A percentile compares a stretch with the other conserved stretches of the same genome.
These are phyloP conservation scores for Stenodera caucasica DNA, from an alignment of 2,888 invertebrate species.

Conservation along the genomic window DNA sequence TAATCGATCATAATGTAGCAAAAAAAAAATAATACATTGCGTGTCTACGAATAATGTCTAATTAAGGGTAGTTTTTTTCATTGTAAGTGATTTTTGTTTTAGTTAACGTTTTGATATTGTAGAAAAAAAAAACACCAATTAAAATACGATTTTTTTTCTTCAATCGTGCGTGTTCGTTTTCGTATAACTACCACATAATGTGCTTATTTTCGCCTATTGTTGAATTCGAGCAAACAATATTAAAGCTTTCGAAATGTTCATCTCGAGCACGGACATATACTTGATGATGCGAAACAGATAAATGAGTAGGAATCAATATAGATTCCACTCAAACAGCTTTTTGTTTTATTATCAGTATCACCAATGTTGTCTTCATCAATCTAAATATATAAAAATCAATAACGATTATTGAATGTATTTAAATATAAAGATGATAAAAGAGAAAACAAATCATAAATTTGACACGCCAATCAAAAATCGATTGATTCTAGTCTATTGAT, in stretches of 20 bases:
- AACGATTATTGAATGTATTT: neutral
- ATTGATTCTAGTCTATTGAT: too few relatives aligned
- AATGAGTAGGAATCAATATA: neutral
- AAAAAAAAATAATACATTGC: neutral
- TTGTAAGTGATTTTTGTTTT: neutral
- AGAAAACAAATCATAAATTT: too few relatives aligned
- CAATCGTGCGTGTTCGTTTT: neutral
- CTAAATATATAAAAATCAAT: neutral
- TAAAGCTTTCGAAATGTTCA: neutral
- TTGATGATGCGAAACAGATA: constrained; percentile 4
- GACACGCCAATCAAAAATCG: too few relatives aligned
- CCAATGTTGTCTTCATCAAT: neutral
- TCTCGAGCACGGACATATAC: neutral
- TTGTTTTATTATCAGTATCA: constrained; percentile 2
- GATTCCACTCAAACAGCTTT: neutral
- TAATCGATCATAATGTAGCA: neutral
- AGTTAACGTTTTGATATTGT: neutral
- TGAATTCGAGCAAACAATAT: neutral
- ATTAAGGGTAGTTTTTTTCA: neutral
- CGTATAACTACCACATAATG: neutral
- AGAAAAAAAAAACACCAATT: neutral
- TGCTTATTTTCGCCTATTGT: neutral
- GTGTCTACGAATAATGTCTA: neutral
- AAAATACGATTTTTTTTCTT: neutral
- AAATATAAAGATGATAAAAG: too few relatives aligned